Evolutionary conservation across 2,113 vertebrate species (phyloP), one percentile per base, ranked within the genome.

Genomic region (Sterna hirundo): DNA sequence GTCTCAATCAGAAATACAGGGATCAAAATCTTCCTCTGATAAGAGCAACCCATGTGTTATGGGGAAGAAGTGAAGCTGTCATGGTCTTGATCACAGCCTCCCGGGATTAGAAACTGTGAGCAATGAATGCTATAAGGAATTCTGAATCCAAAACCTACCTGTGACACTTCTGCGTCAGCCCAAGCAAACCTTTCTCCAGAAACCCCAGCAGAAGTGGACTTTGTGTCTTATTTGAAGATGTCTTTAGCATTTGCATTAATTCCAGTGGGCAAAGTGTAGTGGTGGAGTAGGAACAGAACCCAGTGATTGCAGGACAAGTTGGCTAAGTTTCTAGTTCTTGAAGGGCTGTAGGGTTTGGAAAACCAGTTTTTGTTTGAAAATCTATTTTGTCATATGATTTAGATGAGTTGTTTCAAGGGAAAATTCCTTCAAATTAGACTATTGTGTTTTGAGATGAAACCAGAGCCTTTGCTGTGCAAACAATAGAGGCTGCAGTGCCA

Each of bases 341-440:
- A 92, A 94, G 70, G 83, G 40, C 30, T 76, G 49, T 46, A 49
- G 21, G 13, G 21, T 89, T 89, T 87, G 77, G 64, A 93, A 93
- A 93, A 82, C 32, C 30, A n/a, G 36, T 30, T 83, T 90, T 86
- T 75, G 36, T 94, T 93, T 91, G 44, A 91, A 92, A 90, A 78
- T 77, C 23, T 77, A 6, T 74, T 97, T 71, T 84, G 7, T 79
- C 30, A n/a, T 38, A 72, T 52, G 69, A 54, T 40, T 86, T 75
- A 85, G 47, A 61, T 19, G 8, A 46, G 19, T 52, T 84, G 54
- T 82, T 92, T 94, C n/a, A 74, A 61, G 40, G 44, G 25, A 30
- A 80, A 93, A 94, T 54, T 76, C 70, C 58, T 86, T 74, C 1
- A 1, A 66, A 58, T 79, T 60, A 76, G 25, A 12, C 22, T 84